Percentiles rank a stretch among this genome's conserved stretches.
Evolutionary conservation across 2,797 vertebrate species (phyloP).

Genomic region (Tadarida brasiliensis): DNA sequence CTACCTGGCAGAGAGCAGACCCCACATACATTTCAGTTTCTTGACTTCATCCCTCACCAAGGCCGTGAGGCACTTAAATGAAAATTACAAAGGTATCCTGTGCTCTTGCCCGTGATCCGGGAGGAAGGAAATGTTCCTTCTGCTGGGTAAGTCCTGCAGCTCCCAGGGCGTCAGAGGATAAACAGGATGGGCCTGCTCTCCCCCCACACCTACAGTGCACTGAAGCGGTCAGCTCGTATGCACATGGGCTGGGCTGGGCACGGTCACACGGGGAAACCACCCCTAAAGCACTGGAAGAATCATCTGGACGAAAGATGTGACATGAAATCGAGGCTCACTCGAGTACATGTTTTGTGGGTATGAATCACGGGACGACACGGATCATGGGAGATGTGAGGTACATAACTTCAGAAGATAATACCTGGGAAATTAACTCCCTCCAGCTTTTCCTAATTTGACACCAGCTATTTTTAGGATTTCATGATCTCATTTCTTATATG

Average conservation of each 20-base stretch:
- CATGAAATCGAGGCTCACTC: not conserved
- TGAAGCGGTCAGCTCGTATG: not conserved
- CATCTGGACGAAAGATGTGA: slow-evolving; percentile 46
- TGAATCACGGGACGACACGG: not conserved
- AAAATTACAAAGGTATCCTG: slow-evolving; percentile 45
- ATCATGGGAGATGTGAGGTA: not conserved
- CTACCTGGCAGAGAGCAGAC: not conserved
- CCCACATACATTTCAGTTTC: not conserved
- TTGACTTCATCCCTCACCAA: not conserved
- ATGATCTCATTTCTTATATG: slow-evolving; percentile 63
- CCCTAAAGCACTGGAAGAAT: not conserved
- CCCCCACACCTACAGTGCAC: not conserved
- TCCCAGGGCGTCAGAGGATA: not conserved
- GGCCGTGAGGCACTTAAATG: not conserved
- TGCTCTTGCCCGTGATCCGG: not conserved
- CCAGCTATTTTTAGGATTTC: slow-evolving; percentile 59
- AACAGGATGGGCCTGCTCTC: slow-evolving; percentile 57
- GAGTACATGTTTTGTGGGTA: not conserved
- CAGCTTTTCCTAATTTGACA: slow-evolving; percentile 48
- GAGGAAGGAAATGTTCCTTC: slow-evolving; percentile 62
- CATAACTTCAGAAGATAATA: slow-evolving; percentile 23
- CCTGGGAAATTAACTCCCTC: slow-evolving; percentile 69
- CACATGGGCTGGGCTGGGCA: not conserved
- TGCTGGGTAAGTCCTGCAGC: not conserved
- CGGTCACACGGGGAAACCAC: not conserved